phyloP scores from a whole-genome alignment of 53 echinoderm and acorn worm species.

The Echinarachnius parma region DNA sequence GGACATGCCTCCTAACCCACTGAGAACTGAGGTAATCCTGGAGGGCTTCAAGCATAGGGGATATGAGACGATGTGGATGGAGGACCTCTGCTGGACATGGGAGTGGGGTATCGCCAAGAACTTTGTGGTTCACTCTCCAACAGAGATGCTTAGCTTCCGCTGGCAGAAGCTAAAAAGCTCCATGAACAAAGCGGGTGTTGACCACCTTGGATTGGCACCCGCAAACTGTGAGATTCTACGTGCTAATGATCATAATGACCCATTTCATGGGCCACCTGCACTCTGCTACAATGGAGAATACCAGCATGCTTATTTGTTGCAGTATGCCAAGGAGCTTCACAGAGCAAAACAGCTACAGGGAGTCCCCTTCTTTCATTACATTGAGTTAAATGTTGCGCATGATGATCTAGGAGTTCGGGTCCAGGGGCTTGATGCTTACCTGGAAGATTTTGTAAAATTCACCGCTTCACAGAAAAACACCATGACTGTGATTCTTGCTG shows the following conservation, averaged over 20 bases:
- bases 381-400: conserved; percentile 64
- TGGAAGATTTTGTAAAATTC: conserved; percentile 60
- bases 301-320: conserved; percentile 68
- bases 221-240: conserved; percentile 79
- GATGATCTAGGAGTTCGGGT: conserved; percentile 70
- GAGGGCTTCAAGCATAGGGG: conserved; percentile 60
- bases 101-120: conserved; percentile 87
- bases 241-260: conserved; percentile 72
- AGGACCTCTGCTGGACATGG: conserved; percentile 90
- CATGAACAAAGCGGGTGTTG: conserved; percentile 47
- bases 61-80: conserved; percentile 68
- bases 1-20: conserved; percentile 59
- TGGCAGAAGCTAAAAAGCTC: conserved; percentile 61
- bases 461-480: conserved; percentile 57
- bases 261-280: conserved; percentile 69
- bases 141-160: conserved; percentile 43
- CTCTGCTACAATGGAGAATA: conserved; percentile 79
- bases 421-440: conserved; percentile 59
- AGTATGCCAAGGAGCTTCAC: conserved; percentile 58
- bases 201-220: conserved; percentile 60
- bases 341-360: conserved; percentile 3
- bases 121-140: conserved; percentile 60
- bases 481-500: conserved; percentile 69
- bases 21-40: conserved; percentile 48
- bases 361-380: conserved; percentile 68